Percentiles rank a stretch among this genome's conserved stretches.
phyloP scores from a whole-genome alignment of 2,113 vertebrate genomes.

The Heterochromis multidens region DNA sequence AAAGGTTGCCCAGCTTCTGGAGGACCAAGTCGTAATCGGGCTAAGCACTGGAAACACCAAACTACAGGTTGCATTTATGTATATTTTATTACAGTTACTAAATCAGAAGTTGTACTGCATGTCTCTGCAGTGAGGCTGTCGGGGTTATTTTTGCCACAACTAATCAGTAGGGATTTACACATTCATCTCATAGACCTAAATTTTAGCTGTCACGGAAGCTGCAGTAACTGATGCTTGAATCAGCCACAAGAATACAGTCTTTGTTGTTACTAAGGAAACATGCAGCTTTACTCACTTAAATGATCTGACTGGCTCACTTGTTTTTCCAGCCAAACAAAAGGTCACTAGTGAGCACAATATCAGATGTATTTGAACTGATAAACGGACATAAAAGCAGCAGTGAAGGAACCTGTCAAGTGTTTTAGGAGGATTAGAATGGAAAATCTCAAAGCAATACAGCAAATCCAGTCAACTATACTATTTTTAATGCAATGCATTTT shows the following conservation, averaged over 20 bases:
- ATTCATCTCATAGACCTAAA: not conserved
- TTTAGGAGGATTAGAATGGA: not conserved
- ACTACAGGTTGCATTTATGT: conserved; percentile 80
- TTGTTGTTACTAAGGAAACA: not conserved
- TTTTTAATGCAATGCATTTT: not conserved
- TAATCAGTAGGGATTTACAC: not conserved
- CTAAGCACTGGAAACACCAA: conserved; percentile 84
- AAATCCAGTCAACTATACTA: not conserved
- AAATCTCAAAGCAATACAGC: not conserved
- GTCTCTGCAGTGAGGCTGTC: not conserved
- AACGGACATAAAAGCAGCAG: not conserved
- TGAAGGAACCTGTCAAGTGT: not conserved
- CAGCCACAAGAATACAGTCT: not conserved
- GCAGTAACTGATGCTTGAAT: not conserved
- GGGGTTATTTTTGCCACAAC: not conserved
- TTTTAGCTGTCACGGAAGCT: not conserved
- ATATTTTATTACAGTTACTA: not conserved
- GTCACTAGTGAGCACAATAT: not conserved
- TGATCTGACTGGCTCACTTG: not conserved
- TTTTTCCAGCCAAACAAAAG: not conserved
- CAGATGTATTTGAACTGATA: not conserved
- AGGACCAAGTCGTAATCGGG: conserved; percentile 81
- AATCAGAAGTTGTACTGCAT: not conserved
- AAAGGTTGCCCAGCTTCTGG: conserved; percentile 80
- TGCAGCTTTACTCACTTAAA: not conserved